These are phyloP conservation scores for Mus minutoides DNA, from an alignment of 2,797 vertebrate species.

Conservation along the genomic window DNA sequence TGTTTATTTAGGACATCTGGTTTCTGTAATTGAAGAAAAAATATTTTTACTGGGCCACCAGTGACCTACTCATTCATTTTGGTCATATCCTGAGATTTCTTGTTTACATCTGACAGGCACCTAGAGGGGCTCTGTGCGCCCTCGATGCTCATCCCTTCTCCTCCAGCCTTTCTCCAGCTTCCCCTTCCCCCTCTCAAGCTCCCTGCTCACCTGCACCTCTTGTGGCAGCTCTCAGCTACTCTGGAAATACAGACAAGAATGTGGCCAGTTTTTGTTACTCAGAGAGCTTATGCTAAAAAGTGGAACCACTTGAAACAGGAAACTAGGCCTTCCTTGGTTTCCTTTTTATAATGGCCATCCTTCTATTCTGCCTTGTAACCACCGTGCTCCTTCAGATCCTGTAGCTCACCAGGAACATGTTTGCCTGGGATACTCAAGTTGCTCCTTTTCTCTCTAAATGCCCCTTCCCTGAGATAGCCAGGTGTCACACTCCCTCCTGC, in stretches of 20 bases:
- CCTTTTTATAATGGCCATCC: background rate
- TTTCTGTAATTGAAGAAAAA: slow-evolving; percentile 31
- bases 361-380: background rate
- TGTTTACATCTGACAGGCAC: background rate
- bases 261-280: background rate
- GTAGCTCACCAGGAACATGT: background rate
- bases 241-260: background rate
- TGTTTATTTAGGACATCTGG: slow-evolving; percentile 6
- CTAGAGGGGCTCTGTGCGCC: background rate
- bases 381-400: background rate
- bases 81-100: background rate
- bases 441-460: background rate
- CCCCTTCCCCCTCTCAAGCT: too few species aligned
- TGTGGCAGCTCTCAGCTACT: background rate
- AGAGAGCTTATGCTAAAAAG: background rate
- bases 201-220: background rate
- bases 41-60: slow-evolving; percentile 11
- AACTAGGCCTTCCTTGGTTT: background rate
- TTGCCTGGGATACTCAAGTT: background rate
- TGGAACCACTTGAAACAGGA: background rate
- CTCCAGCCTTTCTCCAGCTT: background rate
- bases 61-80: background rate
- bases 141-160: too few species aligned
- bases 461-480: background rate
- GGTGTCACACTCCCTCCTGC: background rate